These are phyloP conservation scores for Laspeyria flexula DNA, from an alignment of 2,888 invertebrate species.

Conservation along the genomic window DNA sequence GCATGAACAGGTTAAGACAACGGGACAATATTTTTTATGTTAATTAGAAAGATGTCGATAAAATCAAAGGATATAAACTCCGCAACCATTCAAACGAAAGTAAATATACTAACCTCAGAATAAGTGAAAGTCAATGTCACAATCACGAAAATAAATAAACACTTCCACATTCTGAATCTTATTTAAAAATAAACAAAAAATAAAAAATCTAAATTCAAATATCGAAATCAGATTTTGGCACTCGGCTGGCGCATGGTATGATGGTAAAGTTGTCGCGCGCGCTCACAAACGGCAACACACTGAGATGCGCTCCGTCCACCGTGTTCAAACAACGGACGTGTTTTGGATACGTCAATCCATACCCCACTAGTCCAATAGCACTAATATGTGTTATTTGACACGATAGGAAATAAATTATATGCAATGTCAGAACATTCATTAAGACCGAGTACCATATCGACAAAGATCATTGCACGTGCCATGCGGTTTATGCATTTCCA, in stretches of 20 bases:
- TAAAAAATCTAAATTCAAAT: constrained; percentile 47
- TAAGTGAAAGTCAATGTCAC: constrained; percentile 69
- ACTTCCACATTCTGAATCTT: constrained; percentile 74
- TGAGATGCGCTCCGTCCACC: constrained; percentile 64
- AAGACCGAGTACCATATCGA: not conserved
- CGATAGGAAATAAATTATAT: constrained; percentile 28
- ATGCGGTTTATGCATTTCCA: no score
- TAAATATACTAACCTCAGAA: constrained; percentile 68
- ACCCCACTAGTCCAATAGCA: constrained; percentile 66
- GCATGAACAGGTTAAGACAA: not conserved
- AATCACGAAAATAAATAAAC: constrained; percentile 68
- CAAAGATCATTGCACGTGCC: constrained; percentile 9
- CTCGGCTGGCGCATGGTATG: constrained; percentile 65
- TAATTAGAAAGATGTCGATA: not conserved
- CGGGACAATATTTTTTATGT: constrained; percentile 3
- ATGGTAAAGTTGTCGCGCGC: constrained; percentile 69
- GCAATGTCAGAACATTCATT: constrained; percentile 20
- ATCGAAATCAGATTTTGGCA: constrained; percentile 68
- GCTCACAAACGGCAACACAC: constrained; percentile 68
- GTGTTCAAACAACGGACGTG: constrained; percentile 61
- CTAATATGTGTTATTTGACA: constrained; percentile 31
- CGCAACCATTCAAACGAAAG: constrained; percentile 36
- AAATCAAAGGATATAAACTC: not conserved
- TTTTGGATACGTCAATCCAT: constrained; percentile 63
- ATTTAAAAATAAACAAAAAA: constrained; percentile 52